Evolutionary conservation across 1,140 invertebrate species (phyloP), one percentile per base, ranked within the genome.

Genomic region (Brachionus angularis): DNA sequence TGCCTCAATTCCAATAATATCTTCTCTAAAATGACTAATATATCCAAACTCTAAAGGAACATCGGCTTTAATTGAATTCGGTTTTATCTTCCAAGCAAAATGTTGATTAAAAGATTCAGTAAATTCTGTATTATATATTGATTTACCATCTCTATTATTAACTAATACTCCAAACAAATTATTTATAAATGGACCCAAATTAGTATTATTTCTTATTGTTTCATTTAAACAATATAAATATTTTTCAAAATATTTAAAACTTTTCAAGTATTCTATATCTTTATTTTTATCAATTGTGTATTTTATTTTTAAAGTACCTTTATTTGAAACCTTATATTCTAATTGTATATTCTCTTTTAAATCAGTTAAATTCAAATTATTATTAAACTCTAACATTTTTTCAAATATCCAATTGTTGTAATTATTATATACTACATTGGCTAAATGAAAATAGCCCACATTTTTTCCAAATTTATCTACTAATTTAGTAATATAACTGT

Each of bases 1-100:
- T 55, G 3, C 34, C 5, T 55, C 21, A n/a, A 55, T 3, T 23
- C 2, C 31, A 5, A 58, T 14, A 58, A 36, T 34, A 12, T 3
- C 21, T 36, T 58, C 53, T 42, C 53, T 58, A 39, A 58, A 58
- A 36, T 58, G 53, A 31, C 18, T 58, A 7, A 58, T 21, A 58
- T 58, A 58, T 10, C 53, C 53, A 39, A 36, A 16, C 12, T 39
- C 16, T 14, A 58, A 10, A 18, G 53, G 33, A 23, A 58, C 33
- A 21, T 5, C 21, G 1, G 39, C 27, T 58, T 8, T 14, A 14
- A 5, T 58, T 33, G 14, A 36, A 27, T 5, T 16, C 31, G 14
- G 10, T 25, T n/a, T 21, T 3, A 29, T 58, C 1, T 1, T 58
- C 53, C 53, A 58, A 16, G 53, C 53, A 58, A 58, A 58, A 58